phyloP scores from a whole-genome alignment of 2,113 vertebrate species.

The Chascanopsetta lugubris region DNA sequence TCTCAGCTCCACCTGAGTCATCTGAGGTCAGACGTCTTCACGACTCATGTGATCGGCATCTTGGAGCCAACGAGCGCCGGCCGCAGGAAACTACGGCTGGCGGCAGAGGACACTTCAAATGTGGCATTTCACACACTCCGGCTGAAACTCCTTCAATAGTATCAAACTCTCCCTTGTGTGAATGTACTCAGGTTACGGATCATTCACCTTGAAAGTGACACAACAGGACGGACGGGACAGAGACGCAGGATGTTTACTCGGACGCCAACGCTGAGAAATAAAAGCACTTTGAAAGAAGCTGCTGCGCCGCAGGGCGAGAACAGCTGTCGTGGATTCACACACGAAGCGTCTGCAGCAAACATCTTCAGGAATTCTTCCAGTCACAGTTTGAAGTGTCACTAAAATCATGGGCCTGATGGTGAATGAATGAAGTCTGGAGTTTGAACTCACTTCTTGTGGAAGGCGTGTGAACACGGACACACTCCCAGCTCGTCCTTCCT shows the following conservation, averaged over 20 bases:
- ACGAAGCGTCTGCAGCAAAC: background rate
- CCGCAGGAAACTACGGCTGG: too few species aligned
- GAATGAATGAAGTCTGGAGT: background rate
- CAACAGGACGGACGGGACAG: slow-evolving; percentile 13
- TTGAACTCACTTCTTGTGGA: slow-evolving; percentile 82
- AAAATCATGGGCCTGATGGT: background rate
- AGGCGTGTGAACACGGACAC: slow-evolving; percentile 83
- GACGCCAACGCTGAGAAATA: background rate
- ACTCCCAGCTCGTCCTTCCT: slow-evolving; percentile 82
- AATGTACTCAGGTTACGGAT: too few species aligned
- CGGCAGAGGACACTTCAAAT: too few species aligned
- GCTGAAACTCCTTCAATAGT: too few species aligned
- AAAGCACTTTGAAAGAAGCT: background rate
- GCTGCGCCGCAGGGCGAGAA: too few species aligned
- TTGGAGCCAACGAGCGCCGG: too few species aligned
- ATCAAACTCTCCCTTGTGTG: too few species aligned
- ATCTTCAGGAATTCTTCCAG: background rate
- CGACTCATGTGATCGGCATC: too few species aligned
- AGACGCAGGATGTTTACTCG: slow-evolving; percentile 9
- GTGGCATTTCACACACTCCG: too few species aligned
- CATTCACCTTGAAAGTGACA: background rate
- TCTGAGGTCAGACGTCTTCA: too few species aligned
- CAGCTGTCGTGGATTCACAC: background rate
- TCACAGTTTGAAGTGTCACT: background rate
- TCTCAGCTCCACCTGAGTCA: too few species aligned